These are phyloP conservation scores for Dicerorhinus sumatrensis DNA, from an alignment of 2,113 vertebrate species.

Conservation along the genomic window DNA sequence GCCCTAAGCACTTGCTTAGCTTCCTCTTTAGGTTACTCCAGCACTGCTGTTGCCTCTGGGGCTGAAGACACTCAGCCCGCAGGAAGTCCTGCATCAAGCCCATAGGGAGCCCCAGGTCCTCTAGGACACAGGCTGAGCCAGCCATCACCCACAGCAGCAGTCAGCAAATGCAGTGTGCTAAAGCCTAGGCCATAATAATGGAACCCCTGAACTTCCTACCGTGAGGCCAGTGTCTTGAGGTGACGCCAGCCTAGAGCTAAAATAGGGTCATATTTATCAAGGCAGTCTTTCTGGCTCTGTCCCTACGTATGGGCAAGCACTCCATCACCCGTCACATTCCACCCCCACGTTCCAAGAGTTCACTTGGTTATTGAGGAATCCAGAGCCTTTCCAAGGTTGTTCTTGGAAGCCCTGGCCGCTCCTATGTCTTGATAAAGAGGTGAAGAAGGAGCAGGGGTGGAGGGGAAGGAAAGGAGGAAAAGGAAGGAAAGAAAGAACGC, in stretches of 20 bases:
- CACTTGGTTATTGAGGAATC: not conserved
- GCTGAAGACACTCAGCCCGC: not conserved
- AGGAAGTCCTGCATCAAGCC: not conserved
- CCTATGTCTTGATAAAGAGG: not conserved
- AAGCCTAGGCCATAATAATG: not conserved
- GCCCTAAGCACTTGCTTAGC: not conserved
- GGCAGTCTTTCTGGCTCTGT: not conserved
- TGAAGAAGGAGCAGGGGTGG: fast-evolving
- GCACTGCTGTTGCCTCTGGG: not conserved
- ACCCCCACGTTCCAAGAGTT: not conserved
- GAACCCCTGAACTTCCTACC: not conserved
- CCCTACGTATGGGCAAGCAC: not conserved
- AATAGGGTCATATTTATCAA: not conserved
- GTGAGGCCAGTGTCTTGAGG: not conserved
- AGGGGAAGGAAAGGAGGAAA: not conserved
- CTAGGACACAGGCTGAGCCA: too few relatives aligned
- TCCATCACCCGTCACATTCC: not conserved
- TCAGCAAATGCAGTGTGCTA: not conserved
- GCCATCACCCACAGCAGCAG: not conserved
- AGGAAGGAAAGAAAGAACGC: not conserved
- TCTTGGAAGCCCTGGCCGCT: not conserved
- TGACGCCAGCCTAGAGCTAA: not conserved
- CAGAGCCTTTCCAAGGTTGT: not conserved
- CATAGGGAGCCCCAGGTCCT: not conserved
- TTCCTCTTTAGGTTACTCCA: not conserved